Evolutionary conservation across 2,113 vertebrate species (phyloP).

Genomic region (Phrynosoma blainvillii): DNA sequence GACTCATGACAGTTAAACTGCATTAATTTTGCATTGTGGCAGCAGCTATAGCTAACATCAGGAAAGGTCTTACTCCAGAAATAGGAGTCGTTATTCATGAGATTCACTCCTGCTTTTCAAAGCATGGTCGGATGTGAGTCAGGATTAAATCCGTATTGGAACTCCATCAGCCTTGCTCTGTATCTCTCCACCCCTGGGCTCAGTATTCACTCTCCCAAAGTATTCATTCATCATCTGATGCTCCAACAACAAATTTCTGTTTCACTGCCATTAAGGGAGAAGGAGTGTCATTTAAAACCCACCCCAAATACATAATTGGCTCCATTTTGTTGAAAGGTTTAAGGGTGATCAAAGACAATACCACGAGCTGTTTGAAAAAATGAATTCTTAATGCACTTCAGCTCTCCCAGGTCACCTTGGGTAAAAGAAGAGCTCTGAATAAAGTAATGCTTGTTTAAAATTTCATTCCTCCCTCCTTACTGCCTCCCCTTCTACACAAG

Average conservation of each 20-base stretch:
- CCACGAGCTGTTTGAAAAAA: slow-evolving; percentile 8
- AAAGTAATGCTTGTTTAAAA: background rate
- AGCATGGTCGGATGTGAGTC: background rate
- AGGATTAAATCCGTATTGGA: too few relatives aligned
- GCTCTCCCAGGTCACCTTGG: background rate
- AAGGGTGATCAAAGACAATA: background rate
- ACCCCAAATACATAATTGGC: background rate
- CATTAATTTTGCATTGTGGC: too few relatives aligned
- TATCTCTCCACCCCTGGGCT: background rate
- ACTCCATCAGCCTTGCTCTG: background rate
- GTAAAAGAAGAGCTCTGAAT: slow-evolving; percentile 15
- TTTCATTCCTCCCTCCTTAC: background rate
- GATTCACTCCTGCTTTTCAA: background rate
- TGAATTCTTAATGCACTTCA: slow-evolving; percentile 6
- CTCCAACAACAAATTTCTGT: background rate
- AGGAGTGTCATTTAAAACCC: slow-evolving; percentile 6
- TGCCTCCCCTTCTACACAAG: background rate
- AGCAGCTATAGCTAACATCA: background rate
- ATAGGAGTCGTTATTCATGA: too few relatives aligned
- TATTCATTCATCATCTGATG: background rate
- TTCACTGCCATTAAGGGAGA: background rate
- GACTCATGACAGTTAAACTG: too few relatives aligned
- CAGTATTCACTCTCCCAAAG: background rate
- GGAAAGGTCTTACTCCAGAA: background rate
- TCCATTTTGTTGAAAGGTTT: slow-evolving; percentile 13